Base-by-base conservation (phyloP, 2,888 invertebrate genomes). In the Agrochola lota region DNA sequence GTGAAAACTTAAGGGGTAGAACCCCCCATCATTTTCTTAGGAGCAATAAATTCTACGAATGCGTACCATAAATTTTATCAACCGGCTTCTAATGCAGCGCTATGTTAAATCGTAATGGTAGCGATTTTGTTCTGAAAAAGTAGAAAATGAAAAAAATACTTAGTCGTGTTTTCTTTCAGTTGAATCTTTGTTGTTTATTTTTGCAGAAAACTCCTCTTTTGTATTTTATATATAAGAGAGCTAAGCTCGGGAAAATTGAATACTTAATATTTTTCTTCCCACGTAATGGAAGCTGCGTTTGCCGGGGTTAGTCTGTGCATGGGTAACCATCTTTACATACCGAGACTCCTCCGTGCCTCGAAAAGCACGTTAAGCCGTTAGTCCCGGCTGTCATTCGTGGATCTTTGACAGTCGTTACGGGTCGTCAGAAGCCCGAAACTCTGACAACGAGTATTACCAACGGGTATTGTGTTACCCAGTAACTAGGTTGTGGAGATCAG, bases 41-140 rank as follows among this genome's bases (percentile, higher is more conserved):
- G 82, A 89, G 92, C 90, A 81, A 94, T 95, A 95, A 95, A 95
- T 95, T 93, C 87, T 86, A 87, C 89, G 93, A 95, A 95, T 94
- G 94, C 90, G 90, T 90, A 86, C 90, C 92, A 95, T 95, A 95
- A 95, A 95, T 95, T 93, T 90, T 92, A 91, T 91, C 64, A 77
- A 84, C 84, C 94, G 91, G 92, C 90, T 83, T 92, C 93, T 94
- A 95, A 95, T 94, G 94, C 93, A 93, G 90, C 93, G 92, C 91
- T 90, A 93, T 93, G 88, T 80, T 81, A 81, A 87, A 89, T 88
- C 79, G 90, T 88, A 90, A 85, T 74, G 46, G 63, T 68, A 57
- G 71, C 71, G 57, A 69, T 79, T 68, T 83, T 15, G n/a, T 74
- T 57, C 46, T 57, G 68, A 66, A 60, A 71, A 85, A 57, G 26